phyloP scores from a whole-genome alignment of 1,140 invertebrate species.

The Drosophila eugracilis region DNA sequence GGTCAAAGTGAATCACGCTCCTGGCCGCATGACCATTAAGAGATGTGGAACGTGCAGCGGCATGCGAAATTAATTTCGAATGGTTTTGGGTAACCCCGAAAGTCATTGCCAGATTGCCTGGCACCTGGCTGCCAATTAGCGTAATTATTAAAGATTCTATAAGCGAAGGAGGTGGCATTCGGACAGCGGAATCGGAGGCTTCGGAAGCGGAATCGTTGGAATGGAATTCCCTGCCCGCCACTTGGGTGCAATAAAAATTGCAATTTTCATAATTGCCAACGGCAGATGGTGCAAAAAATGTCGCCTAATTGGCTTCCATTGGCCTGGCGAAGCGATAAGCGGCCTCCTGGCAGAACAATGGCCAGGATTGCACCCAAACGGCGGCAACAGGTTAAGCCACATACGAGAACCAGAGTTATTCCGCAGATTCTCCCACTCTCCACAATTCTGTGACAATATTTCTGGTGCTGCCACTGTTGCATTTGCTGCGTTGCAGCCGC shows the following conservation, averaged over 20 bases:
- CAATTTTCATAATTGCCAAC: conserved; percentile 80
- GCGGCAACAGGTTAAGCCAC: conserved; percentile 53
- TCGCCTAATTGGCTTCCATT: conserved; percentile 76
- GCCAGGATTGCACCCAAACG: conserved; percentile 37
- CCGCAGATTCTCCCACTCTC: conserved; percentile 4
- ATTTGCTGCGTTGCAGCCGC: conserved; percentile 44
- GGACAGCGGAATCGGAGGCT: too few species aligned
- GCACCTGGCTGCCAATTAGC: conserved; percentile 82
- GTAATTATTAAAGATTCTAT: conserved; percentile 79
- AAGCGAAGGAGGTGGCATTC: conserved; percentile 25
- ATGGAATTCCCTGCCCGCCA: conserved; percentile 50
- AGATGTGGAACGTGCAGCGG: conserved; percentile 72
- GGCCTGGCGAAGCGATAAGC: conserved; percentile 56
- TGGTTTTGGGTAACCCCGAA: conserved; percentile 24
- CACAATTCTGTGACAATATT: conserved; percentile 65
- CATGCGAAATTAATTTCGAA: conserved; percentile 76
- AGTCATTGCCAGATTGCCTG: conserved; percentile 28
- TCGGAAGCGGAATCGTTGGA: conserved; percentile 8
- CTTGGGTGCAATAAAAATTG: conserved; percentile 78
- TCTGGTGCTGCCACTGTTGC: conserved; percentile 39
- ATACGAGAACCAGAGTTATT: conserved; percentile 24
- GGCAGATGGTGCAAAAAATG: conserved; percentile 80
- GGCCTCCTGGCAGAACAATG: conserved; percentile 63
- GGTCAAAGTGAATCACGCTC: conserved; percentile 82
- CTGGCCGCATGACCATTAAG: conserved; percentile 71